Evolutionary conservation across 2,888 invertebrate species (phyloP).

Genomic region (Autographa gamma): DNA sequence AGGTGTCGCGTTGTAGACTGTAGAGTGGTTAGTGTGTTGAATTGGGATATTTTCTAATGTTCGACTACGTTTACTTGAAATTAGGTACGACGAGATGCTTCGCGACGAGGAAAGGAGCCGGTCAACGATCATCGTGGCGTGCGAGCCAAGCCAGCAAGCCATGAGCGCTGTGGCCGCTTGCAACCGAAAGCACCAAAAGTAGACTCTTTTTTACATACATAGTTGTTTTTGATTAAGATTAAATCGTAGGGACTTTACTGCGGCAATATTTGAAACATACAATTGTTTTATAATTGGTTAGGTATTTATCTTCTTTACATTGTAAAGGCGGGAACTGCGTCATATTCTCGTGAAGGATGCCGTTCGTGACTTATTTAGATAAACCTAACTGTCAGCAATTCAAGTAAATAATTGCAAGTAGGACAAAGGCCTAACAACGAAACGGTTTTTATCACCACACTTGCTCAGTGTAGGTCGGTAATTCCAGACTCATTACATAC

Average conservation of each 20-base stretch:
- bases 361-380: not conserved
- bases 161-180: not conserved
- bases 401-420: not conserved
- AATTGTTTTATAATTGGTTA: not conserved
- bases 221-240: not conserved
- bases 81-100: slow-evolving; percentile 27
- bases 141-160: not conserved
- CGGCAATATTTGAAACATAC: not conserved
- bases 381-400: not conserved
- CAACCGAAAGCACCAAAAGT: slow-evolving; percentile 14
- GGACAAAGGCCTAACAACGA: not conserved
- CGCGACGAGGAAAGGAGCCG: not conserved
- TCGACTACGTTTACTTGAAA: slow-evolving; percentile 37
- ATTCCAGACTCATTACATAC: not conserved
- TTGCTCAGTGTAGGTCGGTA: not conserved
- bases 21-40: slow-evolving; percentile 14
- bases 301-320: not conserved
- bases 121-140: not conserved
- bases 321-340: not conserved
- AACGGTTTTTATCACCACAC: not conserved
- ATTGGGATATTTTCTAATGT: slow-evolving; percentile 27
- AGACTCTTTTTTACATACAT: not conserved
- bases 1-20: not conserved
- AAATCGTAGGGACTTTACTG: not conserved
- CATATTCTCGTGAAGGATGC: not conserved